Percentiles rank a stretch among this genome's conserved stretches.
Evolutionary conservation across 2,888 invertebrate species (phyloP).

Genomic region (Biston betularia): DNA sequence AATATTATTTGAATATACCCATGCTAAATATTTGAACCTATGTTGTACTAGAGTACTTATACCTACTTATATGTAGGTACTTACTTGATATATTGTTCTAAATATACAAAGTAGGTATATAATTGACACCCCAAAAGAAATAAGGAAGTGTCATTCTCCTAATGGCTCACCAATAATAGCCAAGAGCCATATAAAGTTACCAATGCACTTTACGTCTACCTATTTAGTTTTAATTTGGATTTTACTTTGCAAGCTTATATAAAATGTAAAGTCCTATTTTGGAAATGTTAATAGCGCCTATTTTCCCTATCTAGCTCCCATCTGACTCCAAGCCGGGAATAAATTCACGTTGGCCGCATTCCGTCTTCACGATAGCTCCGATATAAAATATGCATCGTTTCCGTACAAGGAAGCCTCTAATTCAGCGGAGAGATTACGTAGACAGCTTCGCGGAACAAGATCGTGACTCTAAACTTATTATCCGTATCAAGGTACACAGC

Average conservation of each 20-base stretch:
- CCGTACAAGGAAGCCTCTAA: conserved; percentile 78
- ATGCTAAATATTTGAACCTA: not conserved
- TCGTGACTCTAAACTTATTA: conserved; percentile 83
- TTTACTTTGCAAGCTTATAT: conserved; percentile 12
- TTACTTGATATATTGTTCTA: not conserved
- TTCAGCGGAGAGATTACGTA: conserved; percentile 74
- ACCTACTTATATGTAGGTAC: not conserved
- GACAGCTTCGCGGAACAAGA: conserved; percentile 72
- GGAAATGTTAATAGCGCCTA: conserved; percentile 45
- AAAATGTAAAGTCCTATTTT: conserved; percentile 36
- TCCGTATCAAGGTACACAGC: conserved; percentile 76
- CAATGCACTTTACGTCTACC: not conserved
- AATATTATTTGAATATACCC: too few relatives aligned
- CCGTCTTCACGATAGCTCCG: conserved; percentile 45
- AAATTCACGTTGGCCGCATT: conserved; percentile 62
- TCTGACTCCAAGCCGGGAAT: conserved; percentile 49
- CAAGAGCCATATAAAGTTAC: conserved; percentile 15
- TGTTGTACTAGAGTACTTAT: not conserved
- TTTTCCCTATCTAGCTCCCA: conserved; percentile 44
- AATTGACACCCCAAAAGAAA: conserved; percentile 14
- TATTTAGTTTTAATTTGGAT: conserved; percentile 28
- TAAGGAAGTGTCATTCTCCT: conserved; percentile 18
- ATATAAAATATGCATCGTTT: conserved; percentile 53
- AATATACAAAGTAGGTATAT: not conserved
- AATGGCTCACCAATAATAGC: conserved; percentile 11